Conservation (phyloP, 2,888 invertebrate species). For the Chymomyza fuscimana region DNA sequence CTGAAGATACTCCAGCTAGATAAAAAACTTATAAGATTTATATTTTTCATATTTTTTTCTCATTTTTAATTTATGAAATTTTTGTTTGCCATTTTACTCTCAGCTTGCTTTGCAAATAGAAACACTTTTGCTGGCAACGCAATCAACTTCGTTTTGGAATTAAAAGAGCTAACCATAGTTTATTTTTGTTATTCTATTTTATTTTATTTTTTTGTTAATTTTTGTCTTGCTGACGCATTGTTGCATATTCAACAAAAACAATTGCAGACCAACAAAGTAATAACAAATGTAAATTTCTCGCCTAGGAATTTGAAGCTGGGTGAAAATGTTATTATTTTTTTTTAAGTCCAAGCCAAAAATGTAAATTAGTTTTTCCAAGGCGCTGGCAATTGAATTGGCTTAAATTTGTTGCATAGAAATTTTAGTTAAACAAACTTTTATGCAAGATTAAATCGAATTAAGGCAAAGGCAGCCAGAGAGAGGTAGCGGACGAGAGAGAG, state of each 20-base stretch:
- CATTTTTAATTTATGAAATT: conserved; percentile 53
- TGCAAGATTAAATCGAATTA: background rate
- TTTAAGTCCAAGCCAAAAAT: conserved; percentile 39
- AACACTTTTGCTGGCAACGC: conserved; percentile 52
- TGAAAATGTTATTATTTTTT: conserved; percentile 29
- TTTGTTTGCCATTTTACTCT: conserved; percentile 19
- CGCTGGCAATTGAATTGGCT: conserved; percentile 59
- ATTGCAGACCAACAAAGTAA: conserved; percentile 59
- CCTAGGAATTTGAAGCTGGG: conserved; percentile 48
- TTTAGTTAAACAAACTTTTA: background rate
- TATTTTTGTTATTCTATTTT: background rate
- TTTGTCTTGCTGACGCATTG: conserved; percentile 30
- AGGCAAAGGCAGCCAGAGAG: background rate
- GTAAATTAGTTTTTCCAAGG: conserved; percentile 54
- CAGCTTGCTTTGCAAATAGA: conserved; percentile 24
- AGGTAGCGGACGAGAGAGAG: background rate
- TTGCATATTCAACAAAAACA: conserved; percentile 66
- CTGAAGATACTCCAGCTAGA: background rate
- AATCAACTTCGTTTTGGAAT: conserved; percentile 61
- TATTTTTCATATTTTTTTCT: background rate
- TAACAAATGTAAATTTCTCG: conserved; percentile 72
- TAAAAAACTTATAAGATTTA: background rate
- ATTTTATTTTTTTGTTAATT: background rate
- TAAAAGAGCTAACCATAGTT: conserved; percentile 57
- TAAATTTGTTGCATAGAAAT: conserved; percentile 41